These are phyloP conservation scores for Poliocrania exsul DNA, from an alignment of 2,797 vertebrate species.

Conservation along the genomic window DNA sequence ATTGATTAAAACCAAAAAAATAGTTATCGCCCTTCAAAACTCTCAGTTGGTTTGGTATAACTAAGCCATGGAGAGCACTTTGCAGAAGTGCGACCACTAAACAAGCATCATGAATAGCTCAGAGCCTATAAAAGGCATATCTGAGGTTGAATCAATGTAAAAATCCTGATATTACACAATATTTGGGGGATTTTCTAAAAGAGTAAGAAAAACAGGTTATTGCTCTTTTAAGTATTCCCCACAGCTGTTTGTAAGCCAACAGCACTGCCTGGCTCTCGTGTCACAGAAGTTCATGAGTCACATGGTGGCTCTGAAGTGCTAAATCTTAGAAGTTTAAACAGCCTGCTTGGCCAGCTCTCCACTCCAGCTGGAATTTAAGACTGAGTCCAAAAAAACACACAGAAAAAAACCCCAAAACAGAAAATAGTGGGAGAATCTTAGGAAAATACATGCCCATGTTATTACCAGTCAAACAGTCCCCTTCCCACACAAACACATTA, in stretches of 20 bases:
- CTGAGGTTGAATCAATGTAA: not conserved
- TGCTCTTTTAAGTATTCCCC: not conserved
- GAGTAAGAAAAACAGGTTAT: not conserved
- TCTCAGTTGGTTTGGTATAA: not conserved
- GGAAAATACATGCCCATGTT: not conserved
- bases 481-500: not conserved
- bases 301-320: not conserved
- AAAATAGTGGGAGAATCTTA: not conserved
- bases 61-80: not conserved
- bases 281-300: not conserved
- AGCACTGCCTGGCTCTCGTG: not conserved
- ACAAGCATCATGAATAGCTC: not conserved
- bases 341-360: not conserved
- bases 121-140: not conserved
- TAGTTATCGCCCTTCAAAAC: not conserved
- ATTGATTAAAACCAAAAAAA: constrained; percentile 12
- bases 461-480: not conserved
- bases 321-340: not conserved
- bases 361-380: not conserved
- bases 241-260: not conserved
- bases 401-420: not conserved
- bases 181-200: not conserved
- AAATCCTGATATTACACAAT: not conserved
- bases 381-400: rapidly evolving
- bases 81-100: not conserved